phyloP scores from a whole-genome alignment of 2,888 invertebrate genomes.

The Tipula vernalis region DNA sequence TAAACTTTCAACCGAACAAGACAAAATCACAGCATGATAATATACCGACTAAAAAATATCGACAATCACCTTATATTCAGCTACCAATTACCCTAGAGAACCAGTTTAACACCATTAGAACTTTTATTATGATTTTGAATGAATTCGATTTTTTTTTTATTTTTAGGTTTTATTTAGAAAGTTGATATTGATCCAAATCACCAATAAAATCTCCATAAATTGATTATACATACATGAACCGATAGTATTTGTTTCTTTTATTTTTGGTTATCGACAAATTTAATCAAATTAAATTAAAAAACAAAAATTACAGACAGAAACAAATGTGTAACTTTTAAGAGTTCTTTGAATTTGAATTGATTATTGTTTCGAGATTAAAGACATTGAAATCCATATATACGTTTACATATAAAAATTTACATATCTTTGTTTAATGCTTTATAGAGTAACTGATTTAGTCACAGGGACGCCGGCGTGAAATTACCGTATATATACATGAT shows the following conservation, averaged over 20 bases:
- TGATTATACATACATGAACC: neutral
- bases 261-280: neutral
- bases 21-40: neutral
- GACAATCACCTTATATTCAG: neutral
- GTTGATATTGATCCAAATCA: neutral
- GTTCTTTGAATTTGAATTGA: neutral
- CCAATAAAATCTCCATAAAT: neutral
- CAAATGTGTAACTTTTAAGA: neutral
- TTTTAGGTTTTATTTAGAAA: neutral
- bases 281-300: neutral
- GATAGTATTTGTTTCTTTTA: neutral
- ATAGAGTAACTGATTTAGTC: neutral
- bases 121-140: neutral
- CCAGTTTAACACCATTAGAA: slow-evolving; percentile 4
- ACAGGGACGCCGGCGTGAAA: neutral
- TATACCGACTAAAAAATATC: neutral
- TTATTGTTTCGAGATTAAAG: neutral
- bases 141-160: neutral
- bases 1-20: neutral
- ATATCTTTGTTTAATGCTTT: neutral
- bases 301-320: neutral
- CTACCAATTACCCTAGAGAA: neutral
- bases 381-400: neutral
- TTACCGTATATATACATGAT: neutral
- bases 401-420: neutral